A percentile compares a stretch with the other conserved stretches of the same genome.
phyloP scores from a whole-genome alignment of 2,113 vertebrate genomes.

The Elaphurus davidianus region DNA sequence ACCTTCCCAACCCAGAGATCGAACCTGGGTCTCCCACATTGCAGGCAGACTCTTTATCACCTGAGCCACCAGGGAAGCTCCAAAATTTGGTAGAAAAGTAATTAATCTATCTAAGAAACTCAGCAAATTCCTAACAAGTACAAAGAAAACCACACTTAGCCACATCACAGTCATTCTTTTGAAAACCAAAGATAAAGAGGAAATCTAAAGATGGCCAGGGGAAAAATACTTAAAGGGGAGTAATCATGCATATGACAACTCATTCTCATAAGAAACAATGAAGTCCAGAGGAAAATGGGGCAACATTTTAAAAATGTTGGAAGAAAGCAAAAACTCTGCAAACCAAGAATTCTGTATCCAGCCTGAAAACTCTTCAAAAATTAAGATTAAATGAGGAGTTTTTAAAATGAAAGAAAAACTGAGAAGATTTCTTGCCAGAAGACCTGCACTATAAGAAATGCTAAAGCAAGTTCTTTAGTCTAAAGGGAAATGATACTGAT shows the following conservation, averaged over 20 bases:
- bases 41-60: neutral
- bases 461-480: neutral
- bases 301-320: neutral
- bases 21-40: neutral
- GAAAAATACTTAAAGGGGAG: neutral
- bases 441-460: neutral
- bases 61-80: neutral
- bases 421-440: neutral
- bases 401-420: neutral
- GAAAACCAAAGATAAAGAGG: neutral
- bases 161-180: neutral
- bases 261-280: neutral
- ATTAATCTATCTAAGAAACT: neutral
- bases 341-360: neutral
- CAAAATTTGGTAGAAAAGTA: neutral
- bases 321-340: neutral
- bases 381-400: neutral
- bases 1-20: neutral
- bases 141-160: neutral
- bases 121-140: neutral
- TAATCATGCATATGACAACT: neutral
- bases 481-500: neutral
- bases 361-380: neutral
- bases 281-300: neutral
- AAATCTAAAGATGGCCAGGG: neutral